phyloP scores from a whole-genome alignment of 30 jellyfish, hydroid and myxozoan species.

The Pelagia noctiluca region DNA sequence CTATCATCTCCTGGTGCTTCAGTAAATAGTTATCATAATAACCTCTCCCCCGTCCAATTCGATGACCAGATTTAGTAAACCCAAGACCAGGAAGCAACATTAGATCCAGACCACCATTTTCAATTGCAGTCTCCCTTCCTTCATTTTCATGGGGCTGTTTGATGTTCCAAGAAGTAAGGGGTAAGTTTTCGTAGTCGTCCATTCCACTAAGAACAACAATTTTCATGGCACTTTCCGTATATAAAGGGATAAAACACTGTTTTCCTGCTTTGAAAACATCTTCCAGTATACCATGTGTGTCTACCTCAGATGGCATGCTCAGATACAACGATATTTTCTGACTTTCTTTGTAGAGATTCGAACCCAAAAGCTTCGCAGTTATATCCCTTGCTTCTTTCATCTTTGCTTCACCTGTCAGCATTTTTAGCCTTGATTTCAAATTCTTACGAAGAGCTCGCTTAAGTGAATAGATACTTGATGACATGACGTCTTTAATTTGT shows the following conservation, averaged over 20 bases:
- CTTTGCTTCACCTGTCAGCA: constrained; percentile 69
- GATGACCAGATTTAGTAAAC: constrained; percentile 73
- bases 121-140: constrained; percentile 69
- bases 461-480: constrained; percentile 65
- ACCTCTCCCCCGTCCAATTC: constrained; percentile 91
- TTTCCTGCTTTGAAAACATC: constrained; percentile 53
- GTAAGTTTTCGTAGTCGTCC: constrained; percentile 82
- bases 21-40: constrained; percentile 79
- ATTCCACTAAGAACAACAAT: constrained; percentile 78
- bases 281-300: constrained; percentile 64
- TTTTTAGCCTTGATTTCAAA: constrained; percentile 54
- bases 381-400: constrained; percentile 59
- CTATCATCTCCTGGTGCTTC: constrained; percentile 41
- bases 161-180: constrained; percentile 95
- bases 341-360: constrained; percentile 59
- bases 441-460: constrained; percentile 82
- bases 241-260: constrained; percentile 88
- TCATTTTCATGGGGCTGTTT: constrained; percentile 92
- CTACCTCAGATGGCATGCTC: constrained; percentile 92
- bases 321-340: constrained; percentile 71
- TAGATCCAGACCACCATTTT: constrained; percentile 86
- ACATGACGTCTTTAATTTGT: no score
- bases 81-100: constrained; percentile 95
- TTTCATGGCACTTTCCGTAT: constrained; percentile 81
- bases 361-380: constrained; percentile 61